Base-by-base conservation (phyloP, 1,140 invertebrate species). In the Magallana ariakensis region DNA sequence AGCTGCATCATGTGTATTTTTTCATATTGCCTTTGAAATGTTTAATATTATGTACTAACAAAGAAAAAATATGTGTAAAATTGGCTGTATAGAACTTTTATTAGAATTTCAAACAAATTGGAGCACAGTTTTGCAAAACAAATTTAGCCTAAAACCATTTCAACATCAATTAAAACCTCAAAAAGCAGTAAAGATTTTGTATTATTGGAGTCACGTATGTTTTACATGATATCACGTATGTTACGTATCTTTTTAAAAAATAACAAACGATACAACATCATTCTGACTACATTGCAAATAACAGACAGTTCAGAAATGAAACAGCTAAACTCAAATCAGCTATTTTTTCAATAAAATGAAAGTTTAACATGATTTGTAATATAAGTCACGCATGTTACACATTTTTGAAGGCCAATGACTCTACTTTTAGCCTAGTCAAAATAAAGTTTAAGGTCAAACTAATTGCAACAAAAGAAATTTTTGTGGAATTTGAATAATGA, bases 101-200 rank as follows among this genome's bases (percentile, higher is more conserved):
- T 66, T 66, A 9, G 62, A 66, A 22, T 22, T 66, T 6, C 0
- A 66, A 66, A 66, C 62, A 66, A 66, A 22, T 66, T 66, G 22
- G 26, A 66, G 19, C 19, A 66, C 62, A 66, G 19, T 66, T 66
- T 66, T 66, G 62, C 5, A 22, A 66, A 66, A 66, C 7, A 66
- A 22, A 19, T 66, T 66, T 66, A 66, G 1, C 62, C 62, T 66
- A 22, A 66, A 66, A 66, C 19, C 5, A 66, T 66, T 66, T 22
- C 62, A 66, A 22, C 62, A 22, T 66, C 62, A 66, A 60, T 66
- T 66, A 9, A 22, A 66, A 66, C 19, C 19, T 22, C n/a, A 22
- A 66, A 22, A 66, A 66, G 9, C 62, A 66, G n/a, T 66, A n/a
- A n/a, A n/a, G n/a, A n/a, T n/a, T n/a, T 62, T 66, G 62, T 66